Base-by-base conservation (phyloP, 2,888 invertebrate species). In the Catonia carolina region DNA sequence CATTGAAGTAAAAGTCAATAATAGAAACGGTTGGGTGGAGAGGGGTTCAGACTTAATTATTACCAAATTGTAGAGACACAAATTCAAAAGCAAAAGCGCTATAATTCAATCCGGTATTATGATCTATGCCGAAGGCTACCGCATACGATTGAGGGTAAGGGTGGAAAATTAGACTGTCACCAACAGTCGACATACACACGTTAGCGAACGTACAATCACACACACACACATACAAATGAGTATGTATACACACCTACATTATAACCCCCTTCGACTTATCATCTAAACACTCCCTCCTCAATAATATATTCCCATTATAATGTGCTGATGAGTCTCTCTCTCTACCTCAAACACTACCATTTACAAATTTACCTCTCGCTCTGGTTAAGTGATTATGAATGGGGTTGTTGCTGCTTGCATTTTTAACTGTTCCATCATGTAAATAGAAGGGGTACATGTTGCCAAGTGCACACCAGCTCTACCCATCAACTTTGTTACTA, bases 131-230 rank as follows among this genome's bases (percentile, higher is more conserved):
- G 14, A 10, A 17, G 37, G 37, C 37, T 18, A 14, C 23, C 20
- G 42, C 2, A 22, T 5, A 42, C 18, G 18, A 17, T 5, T 2
- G 41, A 17, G 42, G 18, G 42, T 18, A 6, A 27, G 42, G 45
- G 45, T 23, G 22, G 45, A 45, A 45, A 45, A 45, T 45, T 45
- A 45, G 45, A 27, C 45, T 45, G 45, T 45, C 45, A 45, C 45
- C 27, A 27, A 27, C 27, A 27, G 27, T 8, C 27, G 27, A 45
- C 45, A 14, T 22, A 45, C 14, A 27, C 45, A 42, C 15, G 18
- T 18, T n/a, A 10, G 42, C 1, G n/a, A 22, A 18, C 14, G 22
- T 20, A 22, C 18, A 45, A 14, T 22, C 27, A 45, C 45, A 23
- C 22, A 23, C 45, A 22, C 14, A 22, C 45, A 27, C 45, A 27